Evolutionary conservation across 1,140 invertebrate genomes (phyloP).

Genomic region (Bombus waltoni): DNA sequence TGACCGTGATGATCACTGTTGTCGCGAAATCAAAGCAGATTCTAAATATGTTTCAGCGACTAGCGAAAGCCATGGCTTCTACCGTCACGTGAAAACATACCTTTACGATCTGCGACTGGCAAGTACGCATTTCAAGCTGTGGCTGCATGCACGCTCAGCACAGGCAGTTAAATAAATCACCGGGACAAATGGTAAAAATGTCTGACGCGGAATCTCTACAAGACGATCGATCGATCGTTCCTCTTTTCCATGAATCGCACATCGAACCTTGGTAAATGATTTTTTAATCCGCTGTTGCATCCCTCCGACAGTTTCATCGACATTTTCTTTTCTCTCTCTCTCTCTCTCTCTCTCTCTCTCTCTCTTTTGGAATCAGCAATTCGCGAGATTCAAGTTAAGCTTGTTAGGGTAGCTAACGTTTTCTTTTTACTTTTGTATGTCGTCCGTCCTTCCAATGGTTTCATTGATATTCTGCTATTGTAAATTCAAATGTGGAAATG

Average conservation of each 20-base stretch:
- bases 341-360: too few species aligned
- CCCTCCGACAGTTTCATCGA: neutral
- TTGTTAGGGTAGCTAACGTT: too few species aligned
- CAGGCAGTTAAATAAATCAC: conserved; percentile 38
- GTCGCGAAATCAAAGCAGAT: too few species aligned
- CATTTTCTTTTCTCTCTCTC: too few species aligned
- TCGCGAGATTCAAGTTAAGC: neutral
- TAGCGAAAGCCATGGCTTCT: too few species aligned
- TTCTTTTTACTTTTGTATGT: neutral
- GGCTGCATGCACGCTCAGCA: neutral
- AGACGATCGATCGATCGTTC: neutral
- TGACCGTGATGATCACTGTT: too few species aligned
- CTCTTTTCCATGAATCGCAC: neutral
- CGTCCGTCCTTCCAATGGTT: neutral
- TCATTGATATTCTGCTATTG: neutral
- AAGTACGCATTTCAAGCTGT: conserved; percentile 12
- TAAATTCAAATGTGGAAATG: neutral
- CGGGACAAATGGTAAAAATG: conserved; percentile 12
- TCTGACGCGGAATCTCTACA: conserved; percentile 6
- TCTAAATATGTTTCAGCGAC: too few species aligned
- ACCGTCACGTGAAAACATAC: too few species aligned
- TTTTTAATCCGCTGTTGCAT: neutral
- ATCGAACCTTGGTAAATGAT: neutral
- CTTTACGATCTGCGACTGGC: too few species aligned
- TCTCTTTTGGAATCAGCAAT: neutral